Base-by-base conservation (phyloP, 2,888 invertebrate species). In the Ectobius pallidus region DNA sequence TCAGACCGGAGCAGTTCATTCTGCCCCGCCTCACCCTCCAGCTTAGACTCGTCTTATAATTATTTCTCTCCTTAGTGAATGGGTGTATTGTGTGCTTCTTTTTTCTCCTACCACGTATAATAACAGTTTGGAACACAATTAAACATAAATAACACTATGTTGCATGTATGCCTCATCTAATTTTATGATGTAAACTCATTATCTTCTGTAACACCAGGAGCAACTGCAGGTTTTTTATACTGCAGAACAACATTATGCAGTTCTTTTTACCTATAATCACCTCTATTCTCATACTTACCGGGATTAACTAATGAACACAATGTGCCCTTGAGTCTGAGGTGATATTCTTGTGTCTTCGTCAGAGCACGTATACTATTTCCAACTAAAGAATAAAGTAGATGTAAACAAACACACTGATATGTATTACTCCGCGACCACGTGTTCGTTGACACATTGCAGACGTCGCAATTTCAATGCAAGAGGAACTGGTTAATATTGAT, bases 181-280 rank as follows among this genome's bases (percentile, higher is more conserved):
- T 65, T 65, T 65, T 65, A 65, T 44, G 65, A 44, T 46, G 65
- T 65, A n/a, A n/a, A 1, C 65, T 27, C 65, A 65, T 65, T 46
- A 65, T 27, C 4, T 58, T 25, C 65, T 65, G 65, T 65, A 65
- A 65, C 65, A 65, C 65, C 46, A 46, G 65, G 22, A 65, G 65
- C 65, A 65, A 25, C 22, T 58, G n/a, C n/a, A n/a, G n/a, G n/a
- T n/a, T 16, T 11, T 2, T 30, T 30, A n/a, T n/a, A 30, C 16
- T 58, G 58, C 14, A 30, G 58, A n/a, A 58, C 1, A 27, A 2
- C 30, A 25, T 58, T 58, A 30, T 58, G 58, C 30, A 25, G 58
- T 34, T 34, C 34, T 34, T 11, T 34, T 34, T n/a, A n/a, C n/a
- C n/a, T n/a, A n/a, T n/a, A n/a, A n/a, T n/a, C n/a, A n/a, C n/a